Evolutionary conservation across 2,888 invertebrate species (phyloP).

Genomic region (Hetaerina titia): DNA sequence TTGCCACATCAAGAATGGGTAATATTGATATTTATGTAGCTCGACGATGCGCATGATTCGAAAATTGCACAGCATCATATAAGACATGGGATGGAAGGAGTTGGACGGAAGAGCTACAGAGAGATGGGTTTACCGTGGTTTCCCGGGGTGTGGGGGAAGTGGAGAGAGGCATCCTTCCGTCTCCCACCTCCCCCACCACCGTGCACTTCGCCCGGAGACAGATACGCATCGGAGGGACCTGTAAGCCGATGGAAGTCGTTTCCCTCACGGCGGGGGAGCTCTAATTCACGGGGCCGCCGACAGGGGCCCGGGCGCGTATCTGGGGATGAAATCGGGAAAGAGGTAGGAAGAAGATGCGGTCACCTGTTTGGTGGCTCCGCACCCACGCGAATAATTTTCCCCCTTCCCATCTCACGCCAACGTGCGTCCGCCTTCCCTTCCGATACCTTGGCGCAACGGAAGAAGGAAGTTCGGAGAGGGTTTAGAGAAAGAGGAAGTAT

Average conservation of each 20-base stretch:
- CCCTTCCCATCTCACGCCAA: background rate
- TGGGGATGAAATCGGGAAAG: constrained; percentile 12
- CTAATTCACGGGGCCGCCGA: constrained; percentile 62
- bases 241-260: background rate
- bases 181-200: background rate
- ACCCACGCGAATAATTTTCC: constrained; percentile 21
- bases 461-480: no score
- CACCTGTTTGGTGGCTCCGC: constrained; percentile 36
- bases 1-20: no score
- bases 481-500: no score
- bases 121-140: background rate
- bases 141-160: background rate
- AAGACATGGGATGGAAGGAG: background rate
- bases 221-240: constrained; percentile 38
- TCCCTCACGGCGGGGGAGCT: constrained; percentile 36
- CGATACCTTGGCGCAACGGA: no score
- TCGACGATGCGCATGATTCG: no score
- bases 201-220: background rate
- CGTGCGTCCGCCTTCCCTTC: background rate
- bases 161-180: background rate
- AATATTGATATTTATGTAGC: no score
- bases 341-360: background rate
- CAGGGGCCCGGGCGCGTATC: constrained; percentile 41
- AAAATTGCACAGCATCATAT: no score
- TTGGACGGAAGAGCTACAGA: background rate